A percentile compares a stretch with the other conserved stretches of the same genome.
Conservation (phyloP, 2,113 vertebrate genomes). For the Tetrax tetrax region DNA sequence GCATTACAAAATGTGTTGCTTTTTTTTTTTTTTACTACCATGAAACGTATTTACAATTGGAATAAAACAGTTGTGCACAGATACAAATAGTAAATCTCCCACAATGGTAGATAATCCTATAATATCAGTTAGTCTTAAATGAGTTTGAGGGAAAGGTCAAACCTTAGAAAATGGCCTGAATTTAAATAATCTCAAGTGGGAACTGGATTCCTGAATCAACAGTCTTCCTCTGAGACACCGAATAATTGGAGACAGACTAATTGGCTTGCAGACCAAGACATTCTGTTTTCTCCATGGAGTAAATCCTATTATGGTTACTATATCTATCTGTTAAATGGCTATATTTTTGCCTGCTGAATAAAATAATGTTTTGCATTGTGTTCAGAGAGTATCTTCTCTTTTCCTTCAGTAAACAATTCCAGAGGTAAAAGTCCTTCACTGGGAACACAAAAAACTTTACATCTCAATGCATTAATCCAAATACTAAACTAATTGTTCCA, state of each 20-base stretch:
- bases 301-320: conserved; percentile 1
- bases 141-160: not conserved
- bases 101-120: not conserved
- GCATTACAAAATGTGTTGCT: not conserved
- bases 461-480: not conserved
- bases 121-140: not conserved
- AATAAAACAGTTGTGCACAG: not conserved
- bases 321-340: not conserved
- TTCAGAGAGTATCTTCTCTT: not conserved
- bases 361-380: not conserved
- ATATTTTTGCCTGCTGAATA: not conserved
- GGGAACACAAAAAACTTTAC: not conserved
- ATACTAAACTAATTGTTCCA: not conserved
- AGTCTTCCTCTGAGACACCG: not conserved
- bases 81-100: not conserved
- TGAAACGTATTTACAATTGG: not conserved
- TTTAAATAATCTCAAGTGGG: not conserved
- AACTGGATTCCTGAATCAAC: not conserved
- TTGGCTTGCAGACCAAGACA: not conserved
- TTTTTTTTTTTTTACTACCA: not conserved
- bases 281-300: not conserved
- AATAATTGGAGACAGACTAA: conserved; percentile 2
- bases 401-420: not conserved
- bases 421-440: not conserved
- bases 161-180: not conserved